A percentile compares a stretch with the other conserved stretches of the same genome.
Evolutionary conservation across 2,113 vertebrate genomes (phyloP).

Genomic region (Rana temporaria): DNA sequence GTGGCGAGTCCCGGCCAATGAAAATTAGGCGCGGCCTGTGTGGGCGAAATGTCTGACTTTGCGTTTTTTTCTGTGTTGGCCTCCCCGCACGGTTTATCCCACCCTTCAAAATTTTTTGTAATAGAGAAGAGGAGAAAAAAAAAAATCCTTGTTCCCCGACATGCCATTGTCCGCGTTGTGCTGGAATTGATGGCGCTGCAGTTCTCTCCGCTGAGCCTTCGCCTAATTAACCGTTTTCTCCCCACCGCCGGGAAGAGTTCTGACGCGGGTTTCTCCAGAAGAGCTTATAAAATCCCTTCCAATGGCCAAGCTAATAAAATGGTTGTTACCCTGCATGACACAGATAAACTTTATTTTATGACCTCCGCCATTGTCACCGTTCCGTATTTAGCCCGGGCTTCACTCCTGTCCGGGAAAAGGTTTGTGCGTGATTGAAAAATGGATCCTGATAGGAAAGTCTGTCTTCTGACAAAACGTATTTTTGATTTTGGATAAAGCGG

Average conservation of each 20-base stretch:
- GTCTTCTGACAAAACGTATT: no score
- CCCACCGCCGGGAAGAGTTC: background rate
- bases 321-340: no score
- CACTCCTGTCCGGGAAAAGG: no score
- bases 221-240: constrained; percentile 2
- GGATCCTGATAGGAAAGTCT: no score
- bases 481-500: no score
- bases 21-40: background rate
- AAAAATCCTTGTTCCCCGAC: background rate
- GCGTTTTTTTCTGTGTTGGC: background rate
- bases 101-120: constrained; percentile 25
- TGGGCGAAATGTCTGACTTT: constrained; percentile 44
- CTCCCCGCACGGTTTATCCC: constrained; percentile 6
- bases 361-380: no score
- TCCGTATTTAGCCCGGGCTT: no score
- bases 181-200: constrained; percentile 37
- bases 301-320: no score
- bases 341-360: no score
- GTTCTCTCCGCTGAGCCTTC: background rate
- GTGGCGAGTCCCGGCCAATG: background rate
- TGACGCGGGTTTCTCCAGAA: no score
- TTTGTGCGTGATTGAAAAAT: no score
- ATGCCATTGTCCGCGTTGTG: constrained; percentile 22
- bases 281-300: no score
- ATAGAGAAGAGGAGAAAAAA: background rate